Evolutionary conservation across 2,888 invertebrate species (phyloP).

Genomic region (Heliconius charithonia): DNA sequence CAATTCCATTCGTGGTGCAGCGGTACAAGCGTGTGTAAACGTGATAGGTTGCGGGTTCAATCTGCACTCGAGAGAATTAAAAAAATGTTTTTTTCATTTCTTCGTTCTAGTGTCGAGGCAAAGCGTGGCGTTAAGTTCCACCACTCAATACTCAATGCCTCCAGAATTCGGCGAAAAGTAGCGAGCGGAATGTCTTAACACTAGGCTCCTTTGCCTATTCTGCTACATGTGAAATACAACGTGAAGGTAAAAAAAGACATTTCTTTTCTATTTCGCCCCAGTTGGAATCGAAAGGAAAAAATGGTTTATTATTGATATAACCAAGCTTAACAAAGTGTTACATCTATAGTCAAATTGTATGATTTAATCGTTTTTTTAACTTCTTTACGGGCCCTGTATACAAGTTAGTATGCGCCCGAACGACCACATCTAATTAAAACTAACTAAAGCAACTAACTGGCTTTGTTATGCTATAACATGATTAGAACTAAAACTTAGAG

Average conservation of each 20-base stretch:
- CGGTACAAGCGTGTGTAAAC: no score
- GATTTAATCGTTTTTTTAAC: neutral
- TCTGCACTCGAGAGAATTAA: no score
- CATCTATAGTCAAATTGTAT: neutral
- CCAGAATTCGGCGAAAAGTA: no score
- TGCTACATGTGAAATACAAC: no score
- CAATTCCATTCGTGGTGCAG: no score
- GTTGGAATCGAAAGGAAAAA: slow-evolving; percentile 6
- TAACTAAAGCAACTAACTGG: slow-evolving; percentile 21
- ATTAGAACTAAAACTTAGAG: slow-evolving; percentile 45
- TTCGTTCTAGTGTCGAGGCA: no score
- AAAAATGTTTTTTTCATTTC: no score
- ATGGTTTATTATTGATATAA: slow-evolving; percentile 5
- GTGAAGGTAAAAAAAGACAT: neutral
- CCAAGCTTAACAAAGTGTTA: neutral
- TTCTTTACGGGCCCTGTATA: neutral
- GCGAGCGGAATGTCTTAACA: no score
- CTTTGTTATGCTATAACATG: slow-evolving; percentile 37
- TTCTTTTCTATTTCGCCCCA: slow-evolving; percentile 28
- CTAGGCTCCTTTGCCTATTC: no score
- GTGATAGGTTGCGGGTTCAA: no score
- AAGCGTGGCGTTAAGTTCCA: no score
- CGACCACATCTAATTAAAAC: slow-evolving; percentile 9
- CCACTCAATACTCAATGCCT: no score
- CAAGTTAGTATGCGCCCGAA: slow-evolving; percentile 13